A percentile compares a stretch with the other conserved stretches of the same genome.
Evolutionary conservation across 2,797 vertebrate genomes (phyloP).

Genomic region (Silurus aristotelis): DNA sequence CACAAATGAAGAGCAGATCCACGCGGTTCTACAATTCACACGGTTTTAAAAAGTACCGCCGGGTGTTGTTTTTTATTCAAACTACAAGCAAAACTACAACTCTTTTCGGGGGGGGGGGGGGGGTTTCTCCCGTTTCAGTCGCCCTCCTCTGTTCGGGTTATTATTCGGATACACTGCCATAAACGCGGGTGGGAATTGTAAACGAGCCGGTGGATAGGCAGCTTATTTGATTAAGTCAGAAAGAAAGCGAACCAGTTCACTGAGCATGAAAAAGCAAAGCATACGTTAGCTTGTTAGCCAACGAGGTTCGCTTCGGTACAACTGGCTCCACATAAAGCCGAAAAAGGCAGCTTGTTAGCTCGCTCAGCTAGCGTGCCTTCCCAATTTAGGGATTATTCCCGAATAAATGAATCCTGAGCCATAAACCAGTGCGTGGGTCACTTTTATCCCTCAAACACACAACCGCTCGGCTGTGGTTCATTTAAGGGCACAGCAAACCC

Average conservation of each 20-base stretch:
- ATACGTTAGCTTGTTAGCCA: conserved; percentile 39
- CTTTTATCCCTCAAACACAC: too few species aligned
- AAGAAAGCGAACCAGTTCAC: neutral
- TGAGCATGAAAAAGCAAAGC: conserved; percentile 10
- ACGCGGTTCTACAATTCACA: neutral
- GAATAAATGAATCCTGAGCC: neutral
- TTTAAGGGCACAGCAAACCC: conserved; percentile 16
- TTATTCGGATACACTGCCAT: neutral
- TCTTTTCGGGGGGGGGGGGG: conserved; percentile 1
- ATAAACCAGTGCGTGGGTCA: neutral
- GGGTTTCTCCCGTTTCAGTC: neutral
- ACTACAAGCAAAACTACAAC: neutral
- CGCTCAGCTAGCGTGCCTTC: neutral
- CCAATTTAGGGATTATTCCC: neutral
- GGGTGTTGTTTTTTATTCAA: neutral
- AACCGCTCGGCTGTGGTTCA: neutral
- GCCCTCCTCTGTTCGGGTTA: neutral
- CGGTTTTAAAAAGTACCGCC: neutral
- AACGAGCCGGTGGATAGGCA: neutral
- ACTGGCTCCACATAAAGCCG: conserved; percentile 16
- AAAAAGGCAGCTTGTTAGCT: conserved; percentile 39
- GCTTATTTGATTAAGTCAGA: neutral
- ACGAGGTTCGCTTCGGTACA: neutral
- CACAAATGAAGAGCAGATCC: neutral
- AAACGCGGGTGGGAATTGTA: too few species aligned